Base-by-base conservation (phyloP, 2,113 vertebrate species). In the Egretta garzetta region DNA sequence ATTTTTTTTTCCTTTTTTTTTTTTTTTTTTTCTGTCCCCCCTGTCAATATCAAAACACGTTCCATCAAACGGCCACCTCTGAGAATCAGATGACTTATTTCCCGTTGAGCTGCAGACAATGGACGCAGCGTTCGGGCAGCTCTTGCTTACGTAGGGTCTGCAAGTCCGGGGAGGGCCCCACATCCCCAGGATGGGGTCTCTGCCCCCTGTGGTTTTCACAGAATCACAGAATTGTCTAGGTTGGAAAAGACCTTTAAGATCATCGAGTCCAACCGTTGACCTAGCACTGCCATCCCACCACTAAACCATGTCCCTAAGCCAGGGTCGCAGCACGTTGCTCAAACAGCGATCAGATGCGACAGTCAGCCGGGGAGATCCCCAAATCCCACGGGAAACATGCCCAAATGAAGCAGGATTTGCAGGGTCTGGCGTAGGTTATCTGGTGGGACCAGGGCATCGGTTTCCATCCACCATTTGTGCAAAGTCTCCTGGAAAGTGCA, bases 1-100 rank as follows among this genome's bases (percentile, higher is more conserved):
- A 28, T 59, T 58, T 53, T 41, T n/a, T 70, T 12, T 10, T 19
- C 4, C 0, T 0, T 1, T 23, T 35, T 18, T 32, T 4, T 16
- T 24, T 10, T 27, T 37, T 37, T 21, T 12, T 7, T 4, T 2
- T 41, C 5, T 41, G 39, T 13, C 39, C 8, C 6, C 59, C 37
- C 19, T 8, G 5, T 50, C 41, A 60, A 27, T 50, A 70, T 22
- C 26, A 55, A 60, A 47, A 22, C 2, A 2, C 2, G 5, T 55
- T 81, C 43, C 35, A 7, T 41, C 10, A 27, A 70, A 33, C 24
- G 24, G 12, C 27, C 56, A 64, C 19, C 70, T 68, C 27, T 47
- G 73, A 59, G 62, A 56, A n/a, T 55, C 28, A 23, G 23, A 41
- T 52, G 3, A 19, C 16, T 80, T 70, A 14, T 62, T 68, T 91